Evolutionary conservation across 2,888 invertebrate species (phyloP).

Genomic region (Lepetodrilus schrolli): DNA sequence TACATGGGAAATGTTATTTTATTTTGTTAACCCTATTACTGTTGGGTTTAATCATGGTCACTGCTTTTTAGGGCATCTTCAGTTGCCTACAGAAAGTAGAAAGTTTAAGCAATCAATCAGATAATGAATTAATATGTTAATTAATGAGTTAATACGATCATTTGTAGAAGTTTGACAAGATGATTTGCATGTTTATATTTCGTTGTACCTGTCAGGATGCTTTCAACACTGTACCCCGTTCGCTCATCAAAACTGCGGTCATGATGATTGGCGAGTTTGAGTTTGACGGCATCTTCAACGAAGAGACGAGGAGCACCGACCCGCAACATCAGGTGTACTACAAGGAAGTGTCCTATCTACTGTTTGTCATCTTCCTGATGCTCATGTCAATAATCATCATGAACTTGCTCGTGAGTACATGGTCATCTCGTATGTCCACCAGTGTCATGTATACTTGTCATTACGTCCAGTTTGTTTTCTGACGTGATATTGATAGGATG

Average conservation of each 20-base stretch:
- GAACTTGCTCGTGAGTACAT: constrained; percentile 74
- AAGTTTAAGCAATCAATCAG: too few species aligned
- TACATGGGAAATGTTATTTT: too few species aligned
- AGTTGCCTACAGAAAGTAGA: too few species aligned
- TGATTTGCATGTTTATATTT: too few species aligned
- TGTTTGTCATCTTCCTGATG: constrained; percentile 74
- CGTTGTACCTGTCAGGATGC: constrained; percentile 53
- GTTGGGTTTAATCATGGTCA: too few species aligned
- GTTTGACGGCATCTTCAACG: constrained; percentile 63
- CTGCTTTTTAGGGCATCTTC: too few species aligned
- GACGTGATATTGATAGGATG: too few species aligned
- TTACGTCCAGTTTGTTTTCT: not conserved
- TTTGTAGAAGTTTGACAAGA: too few species aligned
- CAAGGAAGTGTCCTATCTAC: constrained; percentile 70
- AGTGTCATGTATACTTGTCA: not conserved
- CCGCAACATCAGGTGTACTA: constrained; percentile 48
- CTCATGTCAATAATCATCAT: constrained; percentile 74
- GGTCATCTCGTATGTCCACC: not conserved
- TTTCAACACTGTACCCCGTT: constrained; percentile 61
- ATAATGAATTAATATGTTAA: too few species aligned
- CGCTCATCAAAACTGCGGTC: constrained; percentile 72
- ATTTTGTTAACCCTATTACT: too few species aligned
- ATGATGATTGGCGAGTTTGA: constrained; percentile 76
- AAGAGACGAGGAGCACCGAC: not conserved
- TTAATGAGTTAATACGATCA: too few species aligned